phyloP scores from a whole-genome alignment of 2,888 invertebrate genomes.

The Pherbina coryleti region DNA sequence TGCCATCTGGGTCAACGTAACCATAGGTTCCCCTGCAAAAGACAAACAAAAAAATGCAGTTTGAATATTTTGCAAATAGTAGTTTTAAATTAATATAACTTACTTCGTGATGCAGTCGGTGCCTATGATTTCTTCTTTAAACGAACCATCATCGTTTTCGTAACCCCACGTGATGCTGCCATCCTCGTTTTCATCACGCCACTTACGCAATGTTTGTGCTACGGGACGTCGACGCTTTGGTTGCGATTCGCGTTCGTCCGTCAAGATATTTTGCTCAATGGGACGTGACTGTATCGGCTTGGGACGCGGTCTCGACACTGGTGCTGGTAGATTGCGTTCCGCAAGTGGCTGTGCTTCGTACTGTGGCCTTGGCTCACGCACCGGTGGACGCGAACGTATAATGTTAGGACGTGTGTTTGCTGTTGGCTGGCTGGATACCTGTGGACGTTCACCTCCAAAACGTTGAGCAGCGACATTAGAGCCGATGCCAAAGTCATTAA shows the following conservation, averaged over 20 bases:
- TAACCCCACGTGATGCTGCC: constrained; percentile 91
- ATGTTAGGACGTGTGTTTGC: constrained; percentile 67
- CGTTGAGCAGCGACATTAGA: constrained; percentile 58
- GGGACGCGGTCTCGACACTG: constrained; percentile 64
- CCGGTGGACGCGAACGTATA: constrained; percentile 60
- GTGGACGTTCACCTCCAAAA: constrained; percentile 64
- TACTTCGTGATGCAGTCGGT: constrained; percentile 78
- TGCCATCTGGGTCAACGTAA: constrained; percentile 86
- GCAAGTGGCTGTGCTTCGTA: constrained; percentile 46
- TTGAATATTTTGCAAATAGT: background rate
- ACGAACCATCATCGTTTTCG: constrained; percentile 89
- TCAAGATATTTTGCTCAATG: constrained; percentile 62
- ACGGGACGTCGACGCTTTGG: constrained; percentile 75
- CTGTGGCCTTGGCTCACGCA: constrained; percentile 66
- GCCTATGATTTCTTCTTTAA: constrained; percentile 87
- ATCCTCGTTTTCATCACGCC: constrained; percentile 79
- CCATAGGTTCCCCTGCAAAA: constrained; percentile 80
- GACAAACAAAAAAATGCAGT: background rate
- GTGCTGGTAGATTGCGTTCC: constrained; percentile 40
- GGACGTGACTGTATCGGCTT: constrained; percentile 65
- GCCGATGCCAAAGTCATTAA: constrained; percentile 64
- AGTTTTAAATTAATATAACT: constrained; percentile 43
- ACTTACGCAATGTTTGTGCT: constrained; percentile 79
- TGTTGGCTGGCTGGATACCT: constrained; percentile 57
- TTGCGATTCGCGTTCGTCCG: constrained; percentile 63